Conservation (phyloP, 2,888 invertebrate genomes). For the Drosophila nigricruria region DNA sequence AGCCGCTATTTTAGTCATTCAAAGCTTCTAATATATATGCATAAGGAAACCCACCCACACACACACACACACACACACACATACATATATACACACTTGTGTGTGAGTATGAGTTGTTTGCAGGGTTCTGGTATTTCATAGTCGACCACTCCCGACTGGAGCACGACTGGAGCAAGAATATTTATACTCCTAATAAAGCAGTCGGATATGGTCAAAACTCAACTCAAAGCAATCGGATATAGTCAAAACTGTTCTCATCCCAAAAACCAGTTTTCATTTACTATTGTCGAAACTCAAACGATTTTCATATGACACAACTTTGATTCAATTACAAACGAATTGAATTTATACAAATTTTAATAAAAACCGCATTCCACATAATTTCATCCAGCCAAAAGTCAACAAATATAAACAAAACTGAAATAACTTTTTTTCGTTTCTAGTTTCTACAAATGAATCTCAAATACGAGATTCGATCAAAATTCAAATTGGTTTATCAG, state of each 20-base stretch:
- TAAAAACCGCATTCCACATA: not conserved
- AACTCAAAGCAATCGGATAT: not conserved
- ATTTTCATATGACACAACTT: not conserved
- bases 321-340: not conserved
- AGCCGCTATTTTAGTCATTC: no score
- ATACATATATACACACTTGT: no score
- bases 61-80: no score
- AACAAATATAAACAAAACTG: not conserved
- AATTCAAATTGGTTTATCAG: not conserved
- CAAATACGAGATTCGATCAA: not conserved
- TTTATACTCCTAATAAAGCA: no score
- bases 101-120: no score
- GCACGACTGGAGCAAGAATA: no score
- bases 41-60: not conserved
- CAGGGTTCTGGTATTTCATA: no score
- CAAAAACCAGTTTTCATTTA: not conserved
- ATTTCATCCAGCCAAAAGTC: not conserved
- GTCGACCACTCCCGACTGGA: no score
- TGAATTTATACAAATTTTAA: not conserved
- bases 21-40: no score
- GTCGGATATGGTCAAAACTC: no score
- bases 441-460: not conserved
- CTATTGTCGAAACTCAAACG: not conserved
- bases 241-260: not conserved
- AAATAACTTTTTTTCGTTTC: not conserved